Evolutionary conservation across 2,888 invertebrate species (phyloP).

Genomic region (Eulithis prunata): DNA sequence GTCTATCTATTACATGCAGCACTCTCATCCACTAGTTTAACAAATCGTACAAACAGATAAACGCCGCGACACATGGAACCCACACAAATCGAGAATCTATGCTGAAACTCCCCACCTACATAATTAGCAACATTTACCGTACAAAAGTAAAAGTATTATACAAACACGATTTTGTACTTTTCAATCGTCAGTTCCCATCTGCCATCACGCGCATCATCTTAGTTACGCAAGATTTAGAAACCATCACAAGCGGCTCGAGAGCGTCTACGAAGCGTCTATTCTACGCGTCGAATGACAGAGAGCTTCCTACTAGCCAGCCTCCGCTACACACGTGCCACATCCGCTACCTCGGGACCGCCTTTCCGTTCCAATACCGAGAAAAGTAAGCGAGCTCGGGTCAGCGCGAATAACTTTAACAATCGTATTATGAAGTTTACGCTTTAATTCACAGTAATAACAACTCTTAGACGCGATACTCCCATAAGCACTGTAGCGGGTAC

Average conservation of each 20-base stretch:
- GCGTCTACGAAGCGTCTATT: constrained; percentile 10
- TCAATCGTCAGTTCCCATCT: constrained; percentile 16
- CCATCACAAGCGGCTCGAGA: constrained; percentile 20
- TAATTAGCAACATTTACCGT: constrained; percentile 18
- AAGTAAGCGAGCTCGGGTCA: background rate
- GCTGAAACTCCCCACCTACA: background rate
- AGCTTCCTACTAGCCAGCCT: constrained; percentile 11
- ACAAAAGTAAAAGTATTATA: constrained; percentile 30
- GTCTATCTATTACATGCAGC: constrained; percentile 7
- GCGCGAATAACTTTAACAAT: no score
- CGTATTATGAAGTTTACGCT: no score
- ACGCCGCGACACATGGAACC: constrained; percentile 17
- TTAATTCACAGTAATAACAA: no score
- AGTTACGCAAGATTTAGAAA: constrained; percentile 11
- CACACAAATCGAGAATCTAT: constrained; percentile 5
- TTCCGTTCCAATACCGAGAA: background rate
- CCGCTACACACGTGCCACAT: background rate
- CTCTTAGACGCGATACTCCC: no score
- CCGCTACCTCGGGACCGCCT: background rate
- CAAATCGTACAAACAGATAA: constrained; percentile 12
- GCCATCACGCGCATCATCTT: constrained; percentile 10
- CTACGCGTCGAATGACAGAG: constrained; percentile 12
- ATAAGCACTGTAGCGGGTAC: no score
- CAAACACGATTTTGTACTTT: constrained; percentile 36
- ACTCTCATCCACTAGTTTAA: constrained; percentile 9